Percentiles rank a stretch among this genome's conserved stretches.
Conservation (phyloP, 2,113 vertebrate species). For the Anoplopoma fimbria region DNA sequence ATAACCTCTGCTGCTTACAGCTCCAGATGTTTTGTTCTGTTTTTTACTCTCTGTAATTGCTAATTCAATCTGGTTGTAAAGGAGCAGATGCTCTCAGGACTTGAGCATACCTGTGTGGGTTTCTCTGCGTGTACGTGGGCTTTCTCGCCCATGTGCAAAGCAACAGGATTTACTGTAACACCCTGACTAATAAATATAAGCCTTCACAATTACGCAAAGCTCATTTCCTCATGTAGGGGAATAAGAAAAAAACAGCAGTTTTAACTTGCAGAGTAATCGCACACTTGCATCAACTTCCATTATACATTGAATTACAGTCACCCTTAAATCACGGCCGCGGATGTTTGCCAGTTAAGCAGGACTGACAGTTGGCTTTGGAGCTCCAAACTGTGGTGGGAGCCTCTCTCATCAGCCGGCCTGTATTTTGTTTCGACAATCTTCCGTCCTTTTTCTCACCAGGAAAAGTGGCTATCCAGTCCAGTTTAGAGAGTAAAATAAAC, state of each 20-base stretch:
- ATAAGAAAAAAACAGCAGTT: conserved; percentile 42
- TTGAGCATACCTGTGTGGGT: conserved; percentile 75
- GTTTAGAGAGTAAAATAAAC: conserved; percentile 79
- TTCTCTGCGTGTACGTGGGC: conserved; percentile 28
- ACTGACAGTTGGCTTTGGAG: conserved; percentile 59
- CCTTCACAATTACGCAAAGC: conserved; percentile 65
- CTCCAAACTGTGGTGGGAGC: conserved; percentile 63
- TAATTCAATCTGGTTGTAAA: conserved; percentile 86
- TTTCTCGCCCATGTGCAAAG: conserved; percentile 54
- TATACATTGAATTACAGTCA: conserved; percentile 62
- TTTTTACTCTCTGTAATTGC: conserved; percentile 85
- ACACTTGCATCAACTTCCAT: conserved; percentile 67
- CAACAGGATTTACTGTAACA: conserved; percentile 74
- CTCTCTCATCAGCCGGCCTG: conserved; percentile 53
- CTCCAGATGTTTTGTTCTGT: conserved; percentile 85
- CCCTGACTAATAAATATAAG: conserved; percentile 76
- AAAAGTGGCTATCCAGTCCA: conserved; percentile 73
- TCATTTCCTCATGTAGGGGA: conserved; percentile 51
- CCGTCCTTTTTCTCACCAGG: conserved; percentile 74
- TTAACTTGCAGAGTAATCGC: conserved; percentile 48
- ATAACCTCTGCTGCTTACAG: conserved; percentile 82
- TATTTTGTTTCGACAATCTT: conserved; percentile 53
- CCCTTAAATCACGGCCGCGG: conserved; percentile 63
- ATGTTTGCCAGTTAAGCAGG: conserved; percentile 48
- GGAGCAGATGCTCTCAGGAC: conserved; percentile 81